Evolutionary conservation across 2,113 vertebrate genomes (phyloP), one percentile per base, ranked within the genome.

Genomic region (Anolis sagrei): DNA sequence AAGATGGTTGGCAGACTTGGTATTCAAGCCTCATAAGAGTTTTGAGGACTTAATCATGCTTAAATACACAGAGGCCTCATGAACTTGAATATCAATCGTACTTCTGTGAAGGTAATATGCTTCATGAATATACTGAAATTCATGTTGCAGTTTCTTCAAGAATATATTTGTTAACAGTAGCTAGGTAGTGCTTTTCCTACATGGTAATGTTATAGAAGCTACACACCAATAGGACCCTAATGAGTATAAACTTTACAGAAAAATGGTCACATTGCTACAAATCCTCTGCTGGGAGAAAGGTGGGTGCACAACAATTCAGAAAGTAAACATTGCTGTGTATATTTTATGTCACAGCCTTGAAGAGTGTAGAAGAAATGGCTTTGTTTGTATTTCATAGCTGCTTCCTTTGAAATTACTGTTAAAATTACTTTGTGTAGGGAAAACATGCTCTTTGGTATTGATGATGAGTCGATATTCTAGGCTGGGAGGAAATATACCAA

Each of bases 31-130:
- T 79, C 78, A 78, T 14, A 58, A 84, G 34, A 76, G 72, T 27
- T 16, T 32, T 68, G 18, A 81, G 68, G 81, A 88, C 32, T 29
- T 82, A n/a, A 14, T 49, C 77, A 11, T 82, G 58, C 34, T 36
- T 80, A 81, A 83, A 49, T 81, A 78, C 25, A 90, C 66, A 86
- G 27, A 69, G n/a, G 39, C 23, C n/a, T 73, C 13, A 75, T 8
- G 39, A 11, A 84, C 0, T 79, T 18, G 32, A 69, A 4, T 58
- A 75, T 7, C 84, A 5, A 64, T 82, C 81, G 0, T 19, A 13
- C 66, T 79, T 18, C 34, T 68, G 92, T 27, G 13, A 76, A 86
- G 62, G 27, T 1, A 1, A 32, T 79, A 23, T 54, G 23, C 18
- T 9, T 84, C 49, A 58, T 61, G 36, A 48, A 58, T n/a, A 49